Base-by-base conservation (phyloP, 2,888 invertebrate species). In the Nyleta sp. region DNA sequence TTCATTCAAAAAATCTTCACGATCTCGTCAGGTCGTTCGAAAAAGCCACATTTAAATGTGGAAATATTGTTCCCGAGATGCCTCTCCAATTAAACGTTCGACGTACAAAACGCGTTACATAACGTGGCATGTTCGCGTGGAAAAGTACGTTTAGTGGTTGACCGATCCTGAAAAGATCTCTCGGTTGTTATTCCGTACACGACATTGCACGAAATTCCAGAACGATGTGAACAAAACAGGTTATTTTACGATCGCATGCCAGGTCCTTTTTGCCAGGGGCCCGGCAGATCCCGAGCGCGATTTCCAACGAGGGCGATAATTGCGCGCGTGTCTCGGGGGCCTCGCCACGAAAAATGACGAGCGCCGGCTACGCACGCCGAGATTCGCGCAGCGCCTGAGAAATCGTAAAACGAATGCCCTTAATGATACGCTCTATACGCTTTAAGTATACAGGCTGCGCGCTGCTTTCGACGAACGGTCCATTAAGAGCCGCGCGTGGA, bases 331-430 rank as follows among this genome's bases (percentile, higher is more conserved):
- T 77, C 80, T 77, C 62, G 70, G 68, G 80, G 79, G 72, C 79
- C 67, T 75, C 59, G 80, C 73, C 15, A 15, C 60, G 74, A 72
- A 78, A 78, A 75, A 64, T 68, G 74, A 75, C 46, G 75, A 52
- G 71, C 75, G 72, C 44, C 55, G 17, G 46, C 33, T 79, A 46
- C 67, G 57, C 59, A 62, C 67, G 67, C 74, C 67, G 55, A 55
- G 57, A 50, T 64, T 75, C 70, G 72, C 59, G 60, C 62, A 40
- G n/a, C 33, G 68, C 72, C 53, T 59, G 76, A 82, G 80, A 81
- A 85, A 84, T 82, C 83, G 83, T 83, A 83, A 83, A 84, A 82
- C 73, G 71, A 83, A 80, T 82, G 55, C 80, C 67, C 48, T 81
- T 85, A 83, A 84, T 82, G 79, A 84, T 82, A 82, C 70, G 81